Evolutionary conservation across 2,797 vertebrate genomes (phyloP).

Genomic region (Echiichthys vipera): DNA sequence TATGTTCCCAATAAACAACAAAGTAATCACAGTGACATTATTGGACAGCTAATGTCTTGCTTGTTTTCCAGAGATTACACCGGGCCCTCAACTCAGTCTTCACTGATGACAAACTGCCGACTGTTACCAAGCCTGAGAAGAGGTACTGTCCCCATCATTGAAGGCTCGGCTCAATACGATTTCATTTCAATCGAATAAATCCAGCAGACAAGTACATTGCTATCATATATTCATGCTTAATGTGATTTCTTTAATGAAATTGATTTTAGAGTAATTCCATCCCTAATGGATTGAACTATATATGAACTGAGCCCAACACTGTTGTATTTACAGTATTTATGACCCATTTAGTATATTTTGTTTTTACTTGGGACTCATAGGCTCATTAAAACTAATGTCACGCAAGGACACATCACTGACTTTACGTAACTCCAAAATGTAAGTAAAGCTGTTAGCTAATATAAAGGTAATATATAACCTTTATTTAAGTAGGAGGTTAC

Average conservation of each 20-base stretch:
- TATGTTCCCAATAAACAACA: neutral
- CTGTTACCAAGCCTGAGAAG: constrained; percentile 89
- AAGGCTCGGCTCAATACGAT: neutral
- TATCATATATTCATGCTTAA: neutral
- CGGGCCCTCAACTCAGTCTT: constrained; percentile 94
- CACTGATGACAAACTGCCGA: constrained; percentile 90
- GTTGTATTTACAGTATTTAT: constrained; percentile 38
- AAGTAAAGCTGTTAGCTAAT: too few relatives aligned
- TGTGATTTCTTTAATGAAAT: constrained; percentile 10
- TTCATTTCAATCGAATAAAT: constrained; percentile 5
- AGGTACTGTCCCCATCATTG: constrained; percentile 83
- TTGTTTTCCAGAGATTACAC: constrained; percentile 91
- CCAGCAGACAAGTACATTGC: neutral
- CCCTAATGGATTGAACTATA: constrained; percentile 7
- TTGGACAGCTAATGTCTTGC: constrained; percentile 25
- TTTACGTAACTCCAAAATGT: neutral
- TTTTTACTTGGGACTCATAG: constrained; percentile 5
- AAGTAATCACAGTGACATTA: neutral
- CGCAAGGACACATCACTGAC: neutral
- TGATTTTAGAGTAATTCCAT: constrained; percentile 6
- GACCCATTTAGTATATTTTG: constrained; percentile 17
- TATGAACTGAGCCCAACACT: constrained; percentile 17
- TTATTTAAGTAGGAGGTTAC: too few relatives aligned
- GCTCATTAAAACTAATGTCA: constrained; percentile 37
- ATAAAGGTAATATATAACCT: too few relatives aligned